These are phyloP conservation scores for Pycnomerus fuliginosus DNA, from an alignment of 2,888 invertebrate species.

Conservation along the genomic window DNA sequence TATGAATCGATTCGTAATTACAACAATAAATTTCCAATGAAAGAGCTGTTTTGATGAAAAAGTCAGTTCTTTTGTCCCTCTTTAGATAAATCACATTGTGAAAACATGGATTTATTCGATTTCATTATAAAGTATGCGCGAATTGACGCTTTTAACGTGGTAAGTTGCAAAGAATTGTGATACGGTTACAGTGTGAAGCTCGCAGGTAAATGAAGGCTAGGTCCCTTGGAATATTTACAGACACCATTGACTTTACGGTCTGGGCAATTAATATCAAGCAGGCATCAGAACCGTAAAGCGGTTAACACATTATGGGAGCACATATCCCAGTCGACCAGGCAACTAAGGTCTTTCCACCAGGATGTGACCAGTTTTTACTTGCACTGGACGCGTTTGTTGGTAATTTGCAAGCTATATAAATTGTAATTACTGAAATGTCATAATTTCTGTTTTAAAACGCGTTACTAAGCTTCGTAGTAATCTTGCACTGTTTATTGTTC, in stretches of 20 bases:
- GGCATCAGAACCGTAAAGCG: constrained; percentile 27
- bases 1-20: constrained; percentile 40
- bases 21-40: constrained; percentile 33
- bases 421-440: constrained; percentile 34
- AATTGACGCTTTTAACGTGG: too few relatives aligned
- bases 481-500: constrained; percentile 25
- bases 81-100: constrained; percentile 13
- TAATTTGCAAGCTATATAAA: constrained; percentile 32
- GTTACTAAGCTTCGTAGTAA: constrained; percentile 26
- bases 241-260: constrained; percentile 25
- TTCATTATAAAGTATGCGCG: too few relatives aligned
- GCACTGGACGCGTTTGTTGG: constrained; percentile 22
- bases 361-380: constrained; percentile 3
- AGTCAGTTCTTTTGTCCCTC: constrained; percentile 9
- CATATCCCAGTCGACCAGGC: constrained; percentile 21
- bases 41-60: constrained; percentile 30
- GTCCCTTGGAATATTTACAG: constrained; percentile 22
- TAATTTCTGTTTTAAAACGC: constrained; percentile 29
- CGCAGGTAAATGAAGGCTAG: constrained; percentile 18
- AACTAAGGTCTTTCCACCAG: constrained; percentile 5
- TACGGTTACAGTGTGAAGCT: too few relatives aligned
- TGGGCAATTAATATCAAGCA: constrained; percentile 26
- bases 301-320: constrained; percentile 28
- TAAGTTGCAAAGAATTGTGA: too few relatives aligned
- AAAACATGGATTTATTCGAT: too few relatives aligned